Evolutionary conservation across 2,113 vertebrate species (phyloP), one percentile per base, ranked within the genome.

Genomic region (Budorcas taxicolor): DNA sequence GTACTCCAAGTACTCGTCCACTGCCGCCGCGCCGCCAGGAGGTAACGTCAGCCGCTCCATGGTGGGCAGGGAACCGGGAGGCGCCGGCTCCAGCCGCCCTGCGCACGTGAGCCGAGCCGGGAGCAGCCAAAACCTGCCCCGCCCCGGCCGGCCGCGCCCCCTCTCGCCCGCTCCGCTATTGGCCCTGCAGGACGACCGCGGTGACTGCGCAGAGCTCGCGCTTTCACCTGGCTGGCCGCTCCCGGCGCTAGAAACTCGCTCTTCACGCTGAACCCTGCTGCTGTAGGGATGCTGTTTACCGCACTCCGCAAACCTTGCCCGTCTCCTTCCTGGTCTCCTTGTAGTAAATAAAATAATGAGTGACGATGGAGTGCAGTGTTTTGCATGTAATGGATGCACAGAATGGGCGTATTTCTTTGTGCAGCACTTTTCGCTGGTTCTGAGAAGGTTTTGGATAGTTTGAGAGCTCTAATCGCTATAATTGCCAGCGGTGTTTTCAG

Each of bases 1-100:
- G 97, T 99, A 99, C 96, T 99, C 99, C 96, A 98, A 83, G 98
- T 99, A 99, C 10, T 99, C 99, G 40, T 99, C 99, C 74, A 99
- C 97, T 0, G 99, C 98, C 82, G 97, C 97, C 23, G 98, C 96
- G 78, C 99, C 98, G 0, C 98, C 97, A 3, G 23, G 60, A 47
- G 50, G 97, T 81, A 98, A 90, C 53, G 81, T 97, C 94, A 98
- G 90, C 87, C 97, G 97, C 98, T 99, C 98, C 99, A 98, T 99
- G 90, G 36, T 58, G 13, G 1, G 2, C 50, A 0, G 11, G 81
- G 21, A 52, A 50, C 8, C 0, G 0, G 17, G 6, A 23, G 12
- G 14, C 0, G 12, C 10, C 5, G 1, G 3, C 10, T 7, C 47
- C 3, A 7, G 21, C 3, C 0, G 29, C 15, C 12, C 5, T 0